A percentile compares a stretch with the other conserved stretches of the same genome.
These are phyloP conservation scores for Steinernema carpocapsae DNA, from an alignment of 2,888 invertebrate species.

Conservation along the genomic window DNA sequence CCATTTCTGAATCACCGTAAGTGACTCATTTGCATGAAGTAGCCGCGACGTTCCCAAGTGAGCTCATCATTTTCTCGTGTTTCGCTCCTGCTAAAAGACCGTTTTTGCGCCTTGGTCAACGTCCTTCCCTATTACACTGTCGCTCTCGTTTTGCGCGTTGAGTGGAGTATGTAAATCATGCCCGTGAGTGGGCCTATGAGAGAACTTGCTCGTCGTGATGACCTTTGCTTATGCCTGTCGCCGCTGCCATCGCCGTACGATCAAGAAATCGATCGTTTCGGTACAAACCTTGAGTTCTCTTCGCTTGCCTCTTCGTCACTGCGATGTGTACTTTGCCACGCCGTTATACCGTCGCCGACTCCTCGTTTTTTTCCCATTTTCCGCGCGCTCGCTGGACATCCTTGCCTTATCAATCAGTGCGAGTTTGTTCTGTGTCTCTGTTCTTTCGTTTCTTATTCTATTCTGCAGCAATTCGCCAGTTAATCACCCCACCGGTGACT, in stretches of 20 bases:
- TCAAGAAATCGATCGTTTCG: background rate
- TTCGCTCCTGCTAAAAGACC: no score
- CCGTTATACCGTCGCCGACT: background rate
- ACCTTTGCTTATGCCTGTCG: background rate
- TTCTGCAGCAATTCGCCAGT: background rate
- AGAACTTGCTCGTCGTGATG: background rate
- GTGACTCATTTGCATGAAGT: no score
- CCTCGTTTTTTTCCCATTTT: background rate
- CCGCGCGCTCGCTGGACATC: background rate
- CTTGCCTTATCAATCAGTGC: background rate
- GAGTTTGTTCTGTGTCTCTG: background rate
- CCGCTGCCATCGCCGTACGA: background rate
- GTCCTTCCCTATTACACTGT: no score
- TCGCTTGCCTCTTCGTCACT: background rate
- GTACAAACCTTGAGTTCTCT: background rate
- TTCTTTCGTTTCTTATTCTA: background rate
- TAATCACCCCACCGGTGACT: slow-evolving; percentile 1
- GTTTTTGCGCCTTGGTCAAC: no score
- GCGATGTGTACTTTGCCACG: slow-evolving; percentile 5
- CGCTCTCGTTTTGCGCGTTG: no score
- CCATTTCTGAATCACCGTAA: no score
- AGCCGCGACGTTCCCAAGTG: no score
- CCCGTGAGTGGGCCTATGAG: no score
- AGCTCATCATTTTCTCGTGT: no score
- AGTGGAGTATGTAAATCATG: no score